phyloP scores from a whole-genome alignment of 2,797 vertebrate species.

The Betta splendens region DNA sequence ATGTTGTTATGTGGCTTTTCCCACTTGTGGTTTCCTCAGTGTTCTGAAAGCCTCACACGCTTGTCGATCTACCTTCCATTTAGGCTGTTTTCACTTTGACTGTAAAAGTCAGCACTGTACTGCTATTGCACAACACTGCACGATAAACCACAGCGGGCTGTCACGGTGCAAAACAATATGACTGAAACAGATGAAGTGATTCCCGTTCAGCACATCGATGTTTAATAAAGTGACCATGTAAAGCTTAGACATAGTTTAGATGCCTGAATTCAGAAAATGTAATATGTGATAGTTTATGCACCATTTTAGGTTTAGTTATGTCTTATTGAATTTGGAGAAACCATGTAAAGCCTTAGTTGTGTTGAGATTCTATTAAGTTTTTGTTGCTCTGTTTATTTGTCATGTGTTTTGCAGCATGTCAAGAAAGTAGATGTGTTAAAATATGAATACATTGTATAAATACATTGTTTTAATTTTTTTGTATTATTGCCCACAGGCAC shows the following conservation, averaged over 20 bases:
- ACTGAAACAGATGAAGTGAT: background rate
- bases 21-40: conserved; percentile 16
- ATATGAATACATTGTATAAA: background rate
- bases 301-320: too few relatives aligned
- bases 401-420: too few relatives aligned
- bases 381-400: too few relatives aligned
- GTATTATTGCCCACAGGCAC: conserved; percentile 67
- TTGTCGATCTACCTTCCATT: conserved; percentile 14
- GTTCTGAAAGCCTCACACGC: conserved; percentile 48
- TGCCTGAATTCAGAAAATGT: too few relatives aligned
- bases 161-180: conserved; percentile 1
- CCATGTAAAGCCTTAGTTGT: too few relatives aligned
- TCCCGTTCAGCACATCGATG: too few relatives aligned
- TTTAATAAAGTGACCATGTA: too few relatives aligned
- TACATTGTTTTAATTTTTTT: too few relatives aligned
- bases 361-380: too few relatives aligned
- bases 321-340: too few relatives aligned
- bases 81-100: conserved; percentile 28
- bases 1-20: conserved; percentile 18
- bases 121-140: background rate
- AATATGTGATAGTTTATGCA: background rate
- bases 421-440: background rate
- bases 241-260: too few relatives aligned
- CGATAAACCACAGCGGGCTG: background rate
- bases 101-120: conserved; percentile 1